Evolutionary conservation across 2,113 vertebrate species (phyloP).

Genomic region (Otis tarda): DNA sequence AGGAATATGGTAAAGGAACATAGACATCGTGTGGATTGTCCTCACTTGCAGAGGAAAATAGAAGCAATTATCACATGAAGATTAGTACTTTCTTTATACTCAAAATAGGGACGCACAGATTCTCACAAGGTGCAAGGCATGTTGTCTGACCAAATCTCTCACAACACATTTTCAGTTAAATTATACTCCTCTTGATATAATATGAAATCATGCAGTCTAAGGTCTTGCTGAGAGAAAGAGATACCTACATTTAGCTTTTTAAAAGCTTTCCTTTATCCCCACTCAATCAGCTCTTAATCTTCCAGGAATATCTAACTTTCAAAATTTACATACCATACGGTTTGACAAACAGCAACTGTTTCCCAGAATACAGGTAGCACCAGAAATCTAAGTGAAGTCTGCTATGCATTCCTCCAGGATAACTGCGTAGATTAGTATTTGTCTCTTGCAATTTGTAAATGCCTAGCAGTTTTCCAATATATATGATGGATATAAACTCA

Average conservation of each 20-base stretch:
- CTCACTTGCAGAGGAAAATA: neutral
- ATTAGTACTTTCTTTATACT: neutral
- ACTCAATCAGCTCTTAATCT: neutral
- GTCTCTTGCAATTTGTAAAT: neutral
- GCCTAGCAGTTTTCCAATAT: neutral
- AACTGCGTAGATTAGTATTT: neutral
- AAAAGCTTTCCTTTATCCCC: neutral
- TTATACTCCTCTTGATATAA: neutral
- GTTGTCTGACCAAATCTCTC: neutral
- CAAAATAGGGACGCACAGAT: neutral
- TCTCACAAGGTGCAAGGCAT: neutral
- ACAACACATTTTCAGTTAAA: neutral
- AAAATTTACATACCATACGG: neutral
- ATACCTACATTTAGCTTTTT: neutral
- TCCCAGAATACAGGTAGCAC: neutral
- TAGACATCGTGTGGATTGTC: neutral
- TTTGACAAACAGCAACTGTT: neutral
- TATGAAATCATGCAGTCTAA: neutral
- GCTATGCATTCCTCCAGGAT: neutral
- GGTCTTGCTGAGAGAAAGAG: neutral
- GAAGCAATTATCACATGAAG: neutral
- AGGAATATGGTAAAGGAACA: neutral
- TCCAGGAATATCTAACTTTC: neutral
- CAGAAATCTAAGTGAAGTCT: neutral
- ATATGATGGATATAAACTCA: neutral